Evolutionary conservation across 2,888 invertebrate species (phyloP), one percentile per base, ranked within the genome.

Genomic region (Halictus ligatus): DNA sequence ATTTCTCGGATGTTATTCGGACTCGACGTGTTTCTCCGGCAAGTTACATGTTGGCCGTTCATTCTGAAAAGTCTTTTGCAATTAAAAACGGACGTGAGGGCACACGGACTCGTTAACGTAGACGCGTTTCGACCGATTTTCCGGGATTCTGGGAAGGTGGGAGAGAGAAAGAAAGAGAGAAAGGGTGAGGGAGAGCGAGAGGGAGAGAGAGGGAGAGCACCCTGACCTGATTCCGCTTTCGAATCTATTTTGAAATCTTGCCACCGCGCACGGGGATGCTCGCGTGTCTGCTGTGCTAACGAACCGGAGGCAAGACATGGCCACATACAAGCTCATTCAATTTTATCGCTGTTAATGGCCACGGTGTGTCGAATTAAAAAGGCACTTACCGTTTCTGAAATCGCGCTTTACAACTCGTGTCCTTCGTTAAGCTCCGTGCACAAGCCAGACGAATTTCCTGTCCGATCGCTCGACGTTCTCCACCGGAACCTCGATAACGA

Each of bases 141-240:
- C 83, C 43, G 10, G 72, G 35, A 81, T 80, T 29, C 72, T 54
- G 18, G 29, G 8, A 25, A 15, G 29, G 64, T 15, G 64, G 15
- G 64, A 15, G 64, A 64, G 29, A 25, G 29, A 15, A 2, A 29
- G 29, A 15, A 7, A 15, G 60, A 13, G 60, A 35, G 35, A 5
- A 25, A 25, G 25, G 0, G 64, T 7, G 29, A 29, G 29, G 7
- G 64, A 64, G 64, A 64, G 60, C 5, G 60, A 25, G 60, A 25
- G n/a, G 13, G 60, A n/a, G 60, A 60, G 25, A 25, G 25, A 3
- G n/a, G 29, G 29, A 50, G 10, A 72, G 75, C 46, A 73, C 75
- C 85, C 46, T 84, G 84, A 84, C 85, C 84, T 84, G 85, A 84
- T 79, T 85, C 85, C 12, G 75, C 75, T 75, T 67, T 75, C 85